Percentiles rank a stretch among this genome's conserved stretches.
phyloP scores from a whole-genome alignment of 2,797 vertebrate genomes.

The Tiaroga cobitis region DNA sequence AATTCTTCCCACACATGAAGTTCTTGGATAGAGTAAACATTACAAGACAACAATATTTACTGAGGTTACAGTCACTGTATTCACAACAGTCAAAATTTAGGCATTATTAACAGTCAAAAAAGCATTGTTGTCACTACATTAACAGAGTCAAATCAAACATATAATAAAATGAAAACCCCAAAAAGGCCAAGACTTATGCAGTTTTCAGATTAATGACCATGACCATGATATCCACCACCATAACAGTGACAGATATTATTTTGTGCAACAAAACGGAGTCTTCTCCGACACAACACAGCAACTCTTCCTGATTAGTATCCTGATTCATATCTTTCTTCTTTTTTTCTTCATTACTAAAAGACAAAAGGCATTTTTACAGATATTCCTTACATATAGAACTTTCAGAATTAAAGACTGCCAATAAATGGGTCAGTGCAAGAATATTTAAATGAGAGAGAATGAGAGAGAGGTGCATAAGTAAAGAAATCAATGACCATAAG shows the following conservation, averaged over 20 bases:
- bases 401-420: background rate
- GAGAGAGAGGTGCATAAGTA: background rate
- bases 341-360: constrained; percentile 27
- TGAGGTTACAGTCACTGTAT: constrained; percentile 21
- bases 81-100: constrained; percentile 19
- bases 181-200: background rate
- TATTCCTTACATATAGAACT: background rate
- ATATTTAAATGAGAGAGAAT: background rate
- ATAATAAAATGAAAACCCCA: background rate
- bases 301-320: background rate
- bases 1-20: constrained; percentile 33
- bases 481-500: background rate
- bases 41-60: constrained; percentile 31
- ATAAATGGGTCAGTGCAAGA: background rate
- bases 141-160: background rate
- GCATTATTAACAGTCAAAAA: constrained; percentile 5
- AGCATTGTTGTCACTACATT: background rate
- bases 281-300: background rate
- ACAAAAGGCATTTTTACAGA: constrained; percentile 11
- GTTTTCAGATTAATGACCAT: background rate
- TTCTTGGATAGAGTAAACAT: constrained; percentile 26
- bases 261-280: background rate
- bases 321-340: background rate
- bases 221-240: background rate
- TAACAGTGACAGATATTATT: background rate